phyloP scores from a whole-genome alignment of 2,888 invertebrate genomes.

The Drosophila incognita region DNA sequence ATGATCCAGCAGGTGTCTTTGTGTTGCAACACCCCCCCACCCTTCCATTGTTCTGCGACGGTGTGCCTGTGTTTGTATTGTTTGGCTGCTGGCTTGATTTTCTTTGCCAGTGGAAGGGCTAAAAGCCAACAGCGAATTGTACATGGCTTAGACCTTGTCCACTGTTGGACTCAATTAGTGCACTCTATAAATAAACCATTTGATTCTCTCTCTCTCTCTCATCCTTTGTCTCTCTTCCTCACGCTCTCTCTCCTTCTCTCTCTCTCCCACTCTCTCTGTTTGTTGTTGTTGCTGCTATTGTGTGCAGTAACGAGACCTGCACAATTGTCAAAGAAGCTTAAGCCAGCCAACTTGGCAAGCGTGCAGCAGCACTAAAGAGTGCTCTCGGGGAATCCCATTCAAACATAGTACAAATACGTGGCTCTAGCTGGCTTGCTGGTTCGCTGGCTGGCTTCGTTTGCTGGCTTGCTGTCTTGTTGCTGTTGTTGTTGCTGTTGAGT shows the following conservation, averaged over 20 bases:
- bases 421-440: neutral
- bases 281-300: neutral
- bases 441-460: too few species aligned
- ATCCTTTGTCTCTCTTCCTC: neutral
- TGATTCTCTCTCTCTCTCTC: neutral
- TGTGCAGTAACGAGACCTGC: neutral
- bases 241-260: neutral
- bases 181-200: constrained; percentile 36
- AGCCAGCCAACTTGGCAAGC: constrained; percentile 5
- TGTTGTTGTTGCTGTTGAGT: neutral
- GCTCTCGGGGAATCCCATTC: constrained; percentile 3
- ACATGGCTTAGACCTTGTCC: constrained; percentile 3
- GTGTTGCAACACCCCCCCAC: neutral
- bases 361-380: neutral
- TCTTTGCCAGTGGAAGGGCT: neutral
- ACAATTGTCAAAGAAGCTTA: constrained; percentile 20
- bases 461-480: too few species aligned
- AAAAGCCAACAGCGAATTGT: constrained; percentile 1
- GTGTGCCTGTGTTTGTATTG: neutral
- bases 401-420: neutral
- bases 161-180: constrained; percentile 45
- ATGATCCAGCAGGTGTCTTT: neutral
- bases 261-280: too few species aligned
- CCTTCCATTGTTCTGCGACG: neutral
- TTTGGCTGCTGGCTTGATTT: neutral